phyloP scores from a whole-genome alignment of 2,888 invertebrate species.

The Mimumesa dahlbomi region DNA sequence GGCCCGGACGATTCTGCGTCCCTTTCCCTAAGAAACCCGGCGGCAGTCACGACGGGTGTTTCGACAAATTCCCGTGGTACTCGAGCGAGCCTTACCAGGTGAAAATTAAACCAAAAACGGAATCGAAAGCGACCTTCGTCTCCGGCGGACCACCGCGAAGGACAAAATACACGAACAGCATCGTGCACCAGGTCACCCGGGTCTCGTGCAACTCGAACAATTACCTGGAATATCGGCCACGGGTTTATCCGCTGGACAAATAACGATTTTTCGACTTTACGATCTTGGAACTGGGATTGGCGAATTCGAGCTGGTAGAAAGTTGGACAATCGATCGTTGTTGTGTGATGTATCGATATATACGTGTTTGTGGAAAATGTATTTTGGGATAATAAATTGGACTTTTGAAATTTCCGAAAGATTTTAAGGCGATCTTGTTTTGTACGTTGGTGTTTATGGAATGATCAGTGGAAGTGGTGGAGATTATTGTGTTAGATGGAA shows the following conservation, averaged over 20 bases:
- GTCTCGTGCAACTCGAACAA: slow-evolving; percentile 70
- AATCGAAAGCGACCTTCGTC: slow-evolving; percentile 29
- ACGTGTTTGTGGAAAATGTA: too few species aligned
- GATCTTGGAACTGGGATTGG: too few species aligned
- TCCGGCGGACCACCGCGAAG: slow-evolving; percentile 61
- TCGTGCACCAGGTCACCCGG: slow-evolving; percentile 69
- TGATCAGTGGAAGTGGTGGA: too few species aligned
- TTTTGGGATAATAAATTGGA: too few species aligned
- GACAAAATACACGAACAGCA: slow-evolving; percentile 70
- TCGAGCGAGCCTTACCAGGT: slow-evolving; percentile 62
- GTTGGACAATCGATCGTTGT: too few species aligned
- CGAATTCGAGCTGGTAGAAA: too few species aligned
- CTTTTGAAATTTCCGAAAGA: too few species aligned
- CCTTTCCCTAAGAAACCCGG: slow-evolving; percentile 74
- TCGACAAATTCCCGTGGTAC: slow-evolving; percentile 76
- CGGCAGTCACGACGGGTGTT: slow-evolving; percentile 79
- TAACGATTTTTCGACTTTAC: background rate
- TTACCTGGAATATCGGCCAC: slow-evolving; percentile 65
- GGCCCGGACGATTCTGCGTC: slow-evolving; percentile 58
- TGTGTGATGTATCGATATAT: too few species aligned
- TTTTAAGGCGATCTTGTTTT: too few species aligned
- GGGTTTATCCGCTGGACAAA: slow-evolving; percentile 63
- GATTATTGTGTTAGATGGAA: too few species aligned
- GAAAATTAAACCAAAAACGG: slow-evolving; percentile 10
- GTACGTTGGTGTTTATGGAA: too few species aligned